Evolutionary conservation across 2,888 invertebrate species (phyloP), one percentile per base, ranked within the genome.

Genomic region (Tetragonula carbonaria): DNA sequence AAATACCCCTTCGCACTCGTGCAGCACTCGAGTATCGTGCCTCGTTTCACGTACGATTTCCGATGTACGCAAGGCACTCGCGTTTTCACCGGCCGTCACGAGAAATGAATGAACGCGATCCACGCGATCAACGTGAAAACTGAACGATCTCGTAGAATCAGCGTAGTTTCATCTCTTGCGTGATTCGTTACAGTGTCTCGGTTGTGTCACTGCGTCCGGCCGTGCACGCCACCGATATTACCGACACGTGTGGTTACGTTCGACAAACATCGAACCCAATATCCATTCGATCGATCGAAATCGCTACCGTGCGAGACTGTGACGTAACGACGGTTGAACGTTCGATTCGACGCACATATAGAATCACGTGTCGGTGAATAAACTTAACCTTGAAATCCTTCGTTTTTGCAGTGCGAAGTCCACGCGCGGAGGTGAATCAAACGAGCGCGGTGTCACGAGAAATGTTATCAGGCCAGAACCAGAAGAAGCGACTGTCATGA

Each of bases 151-250:
- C 67, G 62, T 23, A 23, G 78, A 38, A 84, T 21, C 59, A 57
- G 16, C 51, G 63, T 62, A 66, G 74, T 78, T 77, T 62, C 74
- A 85, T 78, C 76, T 81, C 28, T 67, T 78, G 79, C 76, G 67
- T 79, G 85, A 86, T 84, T 85, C 78, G 75, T 85, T 67, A 78
- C n/a, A 85, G 55, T 57, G 78, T 82, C 66, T 63, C 51, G 72
- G 13, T 62, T 38, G 79, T 38, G 79, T 84, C 73, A 85, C 70
- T 80, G 80, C 73, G 74, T 57, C 66, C 84, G 53, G 77, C 62
- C 73, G 53, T 81, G 76, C 81, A 82, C 74, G 59, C 70, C 74
- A 71, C 79, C 51, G 71, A 67, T 68, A 57, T 72, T 55, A 70
- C 63, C 68, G 72, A 67, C 75, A 59, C 71, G 73, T 70, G 38